These are phyloP conservation scores for Madoqua kirkii DNA, from an alignment of 2,113 vertebrate genomes.

Conservation along the genomic window DNA sequence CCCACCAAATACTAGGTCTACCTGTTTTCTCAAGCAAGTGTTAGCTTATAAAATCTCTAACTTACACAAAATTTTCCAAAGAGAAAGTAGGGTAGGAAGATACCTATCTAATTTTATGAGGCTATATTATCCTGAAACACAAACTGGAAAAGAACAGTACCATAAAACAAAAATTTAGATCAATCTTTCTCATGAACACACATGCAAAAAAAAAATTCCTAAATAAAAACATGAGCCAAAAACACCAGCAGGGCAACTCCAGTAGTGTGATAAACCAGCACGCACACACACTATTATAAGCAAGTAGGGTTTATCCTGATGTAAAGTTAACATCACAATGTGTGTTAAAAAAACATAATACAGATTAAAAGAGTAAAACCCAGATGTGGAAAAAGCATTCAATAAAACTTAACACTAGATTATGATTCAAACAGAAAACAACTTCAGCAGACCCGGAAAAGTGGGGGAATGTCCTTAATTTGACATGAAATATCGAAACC, in stretches of 20 bases:
- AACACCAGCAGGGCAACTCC: not conserved
- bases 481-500: not conserved
- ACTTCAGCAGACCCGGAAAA: not conserved
- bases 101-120: not conserved
- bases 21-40: not conserved
- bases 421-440: not conserved
- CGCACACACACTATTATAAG: not conserved
- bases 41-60: not conserved
- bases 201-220: not conserved
- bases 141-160: not conserved
- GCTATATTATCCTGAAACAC: not conserved
- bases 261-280: not conserved
- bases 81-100: not conserved
- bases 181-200: not conserved
- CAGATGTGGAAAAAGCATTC: not conserved
- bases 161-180: not conserved
- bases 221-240: not conserved
- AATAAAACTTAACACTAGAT: not conserved
- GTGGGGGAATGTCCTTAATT: not conserved
- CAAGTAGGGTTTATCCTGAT: not conserved
- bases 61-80: not conserved
- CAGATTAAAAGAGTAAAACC: slow-evolving; percentile 7
- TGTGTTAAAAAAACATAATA: not conserved
- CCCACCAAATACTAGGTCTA: not conserved
- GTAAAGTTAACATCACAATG: not conserved